Base-by-base conservation (phyloP, 1,140 invertebrate species). In the Copidosoma floridanum region DNA sequence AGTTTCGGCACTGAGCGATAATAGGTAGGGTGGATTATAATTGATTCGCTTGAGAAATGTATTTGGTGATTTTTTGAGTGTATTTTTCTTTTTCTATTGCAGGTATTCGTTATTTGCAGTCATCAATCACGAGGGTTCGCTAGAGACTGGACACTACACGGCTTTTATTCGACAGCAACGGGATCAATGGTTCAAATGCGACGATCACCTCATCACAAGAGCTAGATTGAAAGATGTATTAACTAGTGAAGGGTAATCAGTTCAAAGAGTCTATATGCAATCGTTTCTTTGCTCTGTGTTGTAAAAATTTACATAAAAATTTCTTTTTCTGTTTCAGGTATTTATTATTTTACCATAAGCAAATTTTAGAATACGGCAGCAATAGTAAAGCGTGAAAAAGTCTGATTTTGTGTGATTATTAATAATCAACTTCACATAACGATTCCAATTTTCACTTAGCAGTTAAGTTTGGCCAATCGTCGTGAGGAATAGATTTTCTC, bases 141-240 rank as follows among this genome's bases (percentile, higher is more conserved):
- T 95, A 41, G 93, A 97, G 69, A 89, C 89, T 20, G 97, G 97
- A 0, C 97, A 99, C 81, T 99, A 98, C 72, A 95, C 93, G 4
- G 92, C 94, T 4, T 99, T 90, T 74, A 91, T 99, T 62, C 82
- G 94, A 23, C 94, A 97, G 73, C 90, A 93, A 74, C 86, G 90
- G 63, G 89, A 95, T 70, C 88, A 89, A 72, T 99, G 97, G 97
- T 98, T 93, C 73, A 94, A 96, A 73, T 99, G 97, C 81, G 94
- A 98, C 78, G 97, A 99, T 81, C 91, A 96, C 77, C 84, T 93
- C 69, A 95, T 99, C 55, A 95, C 89, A 0, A 85, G 87, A 68
- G 95, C 93, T 11, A 88, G 87, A 67, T 81, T 95, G 21, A 85
- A 90, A 61, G 92, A 98, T 68, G 96, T 99, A 43, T 82, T 99